Evolutionary conservation across 1,140 invertebrate species (phyloP), one percentile per base, ranked within the genome.

Genomic region (Drosophila cardini): DNA sequence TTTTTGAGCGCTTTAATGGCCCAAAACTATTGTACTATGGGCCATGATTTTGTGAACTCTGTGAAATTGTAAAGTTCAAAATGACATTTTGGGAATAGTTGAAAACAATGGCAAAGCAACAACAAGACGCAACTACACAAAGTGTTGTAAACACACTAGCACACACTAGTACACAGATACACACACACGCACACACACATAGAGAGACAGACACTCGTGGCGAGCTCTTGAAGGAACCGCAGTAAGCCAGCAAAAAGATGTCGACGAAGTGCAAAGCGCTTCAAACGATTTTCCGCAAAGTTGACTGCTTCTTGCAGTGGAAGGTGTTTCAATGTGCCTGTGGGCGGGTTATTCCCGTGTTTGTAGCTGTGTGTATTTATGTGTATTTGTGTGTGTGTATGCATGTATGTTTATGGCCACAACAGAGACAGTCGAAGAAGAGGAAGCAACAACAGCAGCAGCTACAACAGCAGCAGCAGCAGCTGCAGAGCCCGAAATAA

Each of bases 251-350:
- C 72, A 69, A 76, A 79, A 83, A 86, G 79, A 82, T 87, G 83
- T 86, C 83, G 84, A 87, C 83, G 83, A 86, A 86, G 84, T 89
- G 84, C 76, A 83, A 89, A 89, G 84, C 80, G 84, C 80, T 89
- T 89, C 84, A 89, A 89, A 89, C 84, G 84, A 89, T 89, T 89
- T 89, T 89, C 84, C 84, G 84, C 84, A 83, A 89, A 89, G 84
- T 89, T 89, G 84, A 89, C 84, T 89, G 84, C 83, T 72, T 83
- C 64, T 70, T 84, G 80, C 83, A 87, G 72, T 86, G 83, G 83
- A 86, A 86, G 83, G 83, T 86, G 83, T 83, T 76, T 57, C 50
- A 72, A 79, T 79, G 79, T 76, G 75, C 63, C 74, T 74, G 48
- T 68, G 52, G 30, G 63, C 56, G 58, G 52, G 32, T 63, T 71